Conservation (phyloP, 1,140 invertebrate genomes). For the Archegozetes longisetosus region DNA sequence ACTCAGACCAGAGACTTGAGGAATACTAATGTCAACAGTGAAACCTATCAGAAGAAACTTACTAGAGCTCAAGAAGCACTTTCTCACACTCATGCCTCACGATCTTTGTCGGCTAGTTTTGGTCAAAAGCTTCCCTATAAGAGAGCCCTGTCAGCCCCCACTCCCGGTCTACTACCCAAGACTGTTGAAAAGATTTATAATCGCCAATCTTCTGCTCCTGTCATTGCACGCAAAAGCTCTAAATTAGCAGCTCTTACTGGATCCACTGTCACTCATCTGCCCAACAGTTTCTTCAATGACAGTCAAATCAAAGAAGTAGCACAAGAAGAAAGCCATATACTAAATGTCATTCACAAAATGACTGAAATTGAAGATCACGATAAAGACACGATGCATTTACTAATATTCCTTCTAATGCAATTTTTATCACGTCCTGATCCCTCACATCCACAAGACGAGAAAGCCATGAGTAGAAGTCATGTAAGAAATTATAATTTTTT, state of each 20-base stretch:
- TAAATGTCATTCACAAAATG: conserved; percentile 34
- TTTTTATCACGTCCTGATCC: conserved; percentile 31
- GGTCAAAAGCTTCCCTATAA: conserved; percentile 90
- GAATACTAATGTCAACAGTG: conserved; percentile 73
- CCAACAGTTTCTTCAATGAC: conserved; percentile 40
- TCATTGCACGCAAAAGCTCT: conserved; percentile 75
- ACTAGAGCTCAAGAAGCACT: conserved; percentile 76
- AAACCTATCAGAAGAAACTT: conserved; percentile 71
- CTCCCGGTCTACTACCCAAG: conserved; percentile 23
- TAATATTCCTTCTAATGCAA: conserved; percentile 87
- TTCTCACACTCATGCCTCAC: conserved; percentile 41
- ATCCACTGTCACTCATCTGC: conserved; percentile 43
- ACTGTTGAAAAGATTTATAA: conserved; percentile 79
- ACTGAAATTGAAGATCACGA: conserved; percentile 79
- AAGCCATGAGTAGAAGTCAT: conserved; percentile 46
- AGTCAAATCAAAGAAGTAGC: conserved; percentile 32
- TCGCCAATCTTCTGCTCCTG: conserved; percentile 70
- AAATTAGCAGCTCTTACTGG: conserved; percentile 50
- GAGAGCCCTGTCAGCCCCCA: conserved; percentile 73
- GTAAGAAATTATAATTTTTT: conserved; percentile 14
- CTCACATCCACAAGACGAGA: conserved; percentile 71
- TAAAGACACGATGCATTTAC: conserved; percentile 80
- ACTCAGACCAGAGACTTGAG: conserved; percentile 60
- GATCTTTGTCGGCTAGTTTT: conserved; percentile 75
- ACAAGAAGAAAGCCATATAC: conserved; percentile 39